Evolutionary conservation across 2,888 invertebrate species (phyloP), one percentile per base, ranked within the genome.

Genomic region (Pterostichus niger): DNA sequence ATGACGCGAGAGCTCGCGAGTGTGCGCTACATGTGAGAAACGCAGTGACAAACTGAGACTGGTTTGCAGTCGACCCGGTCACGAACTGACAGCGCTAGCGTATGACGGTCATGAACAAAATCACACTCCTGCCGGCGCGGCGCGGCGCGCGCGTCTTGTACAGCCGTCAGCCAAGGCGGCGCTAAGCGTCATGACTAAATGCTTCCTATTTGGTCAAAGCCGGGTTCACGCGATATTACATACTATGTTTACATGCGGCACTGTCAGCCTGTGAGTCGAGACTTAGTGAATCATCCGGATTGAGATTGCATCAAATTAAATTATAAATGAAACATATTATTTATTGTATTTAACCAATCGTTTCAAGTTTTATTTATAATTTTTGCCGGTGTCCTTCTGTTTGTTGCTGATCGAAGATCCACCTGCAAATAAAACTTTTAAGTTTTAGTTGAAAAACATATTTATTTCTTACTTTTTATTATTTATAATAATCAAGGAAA

Each of bases 81-180:
- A 64, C 64, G 49, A 31, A 64, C 79, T 49, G 61, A 49, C 79
- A 79, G 64, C 79, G 61, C 59, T 40, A 31, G 40, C 68, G 54
- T 81, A n/a, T 81, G 81, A 71, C 81, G 81, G 81, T 81, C 81
- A 81, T 56, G 81, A 44, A 68, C 49, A 49, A 71, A 61, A 78
- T 61, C 80, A 68, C 68, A 80, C 76, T 52, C 59, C 40, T 17
- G 56, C 52, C 13, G 35, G 15, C 10, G 40, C 56, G 5, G 40
- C 46, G 13, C 6, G 5, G 13, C 77, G 15, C 17, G 44, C 46
- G 44, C 49, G 5, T 9, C 59, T 73, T n/a, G 13, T 35, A 40
- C 40, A 40, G 33, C 9, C 35, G 68, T 35, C 35, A 46, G 46
- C 44, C 61, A 40, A 78, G 78, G 61, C 61, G 78, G 78, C 61